phyloP scores from a whole-genome alignment of 2,888 invertebrate genomes.

The Patella depressa region DNA sequence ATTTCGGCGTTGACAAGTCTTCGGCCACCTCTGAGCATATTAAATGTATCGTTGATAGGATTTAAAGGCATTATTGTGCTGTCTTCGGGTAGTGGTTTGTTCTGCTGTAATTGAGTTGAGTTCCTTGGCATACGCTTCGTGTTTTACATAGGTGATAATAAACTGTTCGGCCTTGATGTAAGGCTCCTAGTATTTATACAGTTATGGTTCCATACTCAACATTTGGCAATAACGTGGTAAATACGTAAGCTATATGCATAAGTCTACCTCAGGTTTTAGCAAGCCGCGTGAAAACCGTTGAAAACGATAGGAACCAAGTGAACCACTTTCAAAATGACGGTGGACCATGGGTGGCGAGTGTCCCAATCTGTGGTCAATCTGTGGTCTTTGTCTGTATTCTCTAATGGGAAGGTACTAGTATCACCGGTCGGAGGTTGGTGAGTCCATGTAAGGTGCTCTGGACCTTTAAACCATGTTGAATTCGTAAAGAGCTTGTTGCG shows the following conservation, averaged over 20 bases:
- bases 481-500: conserved; percentile 19
- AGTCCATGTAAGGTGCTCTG: neutral
- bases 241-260: neutral
- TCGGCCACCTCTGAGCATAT: conserved; percentile 13
- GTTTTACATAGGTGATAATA: neutral
- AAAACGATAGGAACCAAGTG: neutral
- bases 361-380: neutral
- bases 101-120: neutral
- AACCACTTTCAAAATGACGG: neutral
- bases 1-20: neutral
- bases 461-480: conserved; percentile 19
- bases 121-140: conserved; percentile 1
- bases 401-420: too few species aligned
- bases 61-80: conserved; percentile 11
- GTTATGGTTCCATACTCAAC: too few species aligned
- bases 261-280: conserved; percentile 9
- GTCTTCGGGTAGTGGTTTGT: neutral
- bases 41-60: conserved; percentile 11
- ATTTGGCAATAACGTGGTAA: neutral
- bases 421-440: neutral
- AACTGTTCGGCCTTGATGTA: neutral
- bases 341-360: too few species aligned
- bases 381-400: too few species aligned
- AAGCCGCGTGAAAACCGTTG: conserved; percentile 9
- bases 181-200: neutral